Percentiles rank a stretch among this genome's conserved stretches.
These are phyloP conservation scores for Gari tellinella DNA, from an alignment of 2,888 invertebrate species.

Conservation along the genomic window DNA sequence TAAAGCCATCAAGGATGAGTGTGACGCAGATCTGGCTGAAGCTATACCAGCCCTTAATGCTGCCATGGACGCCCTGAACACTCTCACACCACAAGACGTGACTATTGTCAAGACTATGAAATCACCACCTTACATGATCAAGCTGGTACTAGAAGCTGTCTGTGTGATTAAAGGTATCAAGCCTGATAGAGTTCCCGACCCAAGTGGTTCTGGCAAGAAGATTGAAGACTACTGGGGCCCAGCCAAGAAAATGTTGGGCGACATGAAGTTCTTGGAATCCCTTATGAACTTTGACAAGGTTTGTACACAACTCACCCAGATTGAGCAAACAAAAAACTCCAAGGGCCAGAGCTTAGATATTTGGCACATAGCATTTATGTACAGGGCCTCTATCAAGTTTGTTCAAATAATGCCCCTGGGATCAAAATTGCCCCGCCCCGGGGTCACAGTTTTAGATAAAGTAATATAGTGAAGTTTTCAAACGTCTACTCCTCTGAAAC, in stretches of 20 bases:
- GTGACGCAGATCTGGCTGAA: slow-evolving; percentile 84
- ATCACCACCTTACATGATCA: slow-evolving; percentile 83
- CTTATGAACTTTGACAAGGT: slow-evolving; percentile 84
- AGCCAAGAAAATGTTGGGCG: slow-evolving; percentile 83
- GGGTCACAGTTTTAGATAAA: too few relatives aligned
- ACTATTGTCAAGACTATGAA: slow-evolving; percentile 85
- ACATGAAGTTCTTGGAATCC: slow-evolving; percentile 84
- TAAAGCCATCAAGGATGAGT: slow-evolving; percentile 85
- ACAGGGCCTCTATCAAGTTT: too few relatives aligned
- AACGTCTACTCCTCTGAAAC: too few relatives aligned
- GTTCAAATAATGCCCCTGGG: too few relatives aligned
- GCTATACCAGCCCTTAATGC: slow-evolving; percentile 84
- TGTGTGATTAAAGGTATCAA: slow-evolving; percentile 84
- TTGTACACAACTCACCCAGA: too few relatives aligned
- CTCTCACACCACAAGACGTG: slow-evolving; percentile 84
- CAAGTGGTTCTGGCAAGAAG: slow-evolving; percentile 84
- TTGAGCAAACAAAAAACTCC: too few relatives aligned
- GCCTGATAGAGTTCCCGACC: slow-evolving; percentile 84
- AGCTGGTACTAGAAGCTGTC: slow-evolving; percentile 84
- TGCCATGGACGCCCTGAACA: slow-evolving; percentile 84
- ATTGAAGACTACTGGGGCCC: slow-evolving; percentile 85
- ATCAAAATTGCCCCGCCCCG: too few relatives aligned
- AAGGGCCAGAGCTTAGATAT: too few relatives aligned
- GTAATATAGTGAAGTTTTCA: too few relatives aligned
- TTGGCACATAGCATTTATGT: too few relatives aligned